phyloP scores from a whole-genome alignment of 1,140 invertebrate species.

The Helicoverpa armigera region DNA sequence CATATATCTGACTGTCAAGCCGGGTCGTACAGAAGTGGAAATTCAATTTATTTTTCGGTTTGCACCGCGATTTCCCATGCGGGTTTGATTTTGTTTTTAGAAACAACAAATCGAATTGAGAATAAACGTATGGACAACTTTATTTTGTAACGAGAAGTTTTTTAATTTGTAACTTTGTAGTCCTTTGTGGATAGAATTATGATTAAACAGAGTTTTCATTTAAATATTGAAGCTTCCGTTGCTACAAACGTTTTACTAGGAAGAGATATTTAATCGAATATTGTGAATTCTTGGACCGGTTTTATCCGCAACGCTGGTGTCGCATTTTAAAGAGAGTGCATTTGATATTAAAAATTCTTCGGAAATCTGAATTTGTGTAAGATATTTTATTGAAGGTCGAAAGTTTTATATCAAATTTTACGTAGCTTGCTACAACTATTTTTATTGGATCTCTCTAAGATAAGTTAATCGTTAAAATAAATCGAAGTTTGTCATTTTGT shows the following conservation, averaged over 20 bases:
- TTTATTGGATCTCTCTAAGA: no score
- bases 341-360: slow-evolving; percentile 4
- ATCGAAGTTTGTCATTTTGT: no score
- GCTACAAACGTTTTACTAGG: neutral
- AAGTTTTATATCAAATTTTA: neutral
- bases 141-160: slow-evolving; percentile 40
- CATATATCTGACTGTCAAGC: slow-evolving; percentile 60
- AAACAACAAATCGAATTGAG: slow-evolving; percentile 58
- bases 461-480: no score
- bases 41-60: slow-evolving; percentile 75
- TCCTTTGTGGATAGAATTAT: slow-evolving; percentile 23
- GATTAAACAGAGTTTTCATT: neutral
- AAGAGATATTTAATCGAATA: neutral
- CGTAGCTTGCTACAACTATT: neutral
- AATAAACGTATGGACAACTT: slow-evolving; percentile 49
- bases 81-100: slow-evolving; percentile 63
- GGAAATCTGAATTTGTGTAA: neutral
- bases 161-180: slow-evolving; percentile 46
- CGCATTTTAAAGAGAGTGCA: neutral
- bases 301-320: neutral
- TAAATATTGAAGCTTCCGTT: neutral
- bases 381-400: neutral
- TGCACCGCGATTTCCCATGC: slow-evolving; percentile 74
- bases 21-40: slow-evolving; percentile 57
- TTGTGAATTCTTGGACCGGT: neutral